Evolutionary conservation across 2,888 invertebrate genomes (phyloP).

Genomic region (Ennomos erosarius): DNA sequence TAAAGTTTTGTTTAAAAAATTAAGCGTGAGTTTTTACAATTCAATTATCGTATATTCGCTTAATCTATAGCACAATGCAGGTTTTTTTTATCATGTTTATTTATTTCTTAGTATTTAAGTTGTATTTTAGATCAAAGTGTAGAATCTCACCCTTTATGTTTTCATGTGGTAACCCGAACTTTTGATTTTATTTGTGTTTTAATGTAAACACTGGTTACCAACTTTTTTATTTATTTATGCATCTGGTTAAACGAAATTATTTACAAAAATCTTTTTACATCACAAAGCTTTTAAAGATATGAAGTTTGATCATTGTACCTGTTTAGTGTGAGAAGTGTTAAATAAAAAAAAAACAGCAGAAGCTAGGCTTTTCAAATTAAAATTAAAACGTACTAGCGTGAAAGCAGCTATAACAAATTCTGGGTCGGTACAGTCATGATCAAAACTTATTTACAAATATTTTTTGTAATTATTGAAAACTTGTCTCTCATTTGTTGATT

Average conservation of each 20-base stretch:
- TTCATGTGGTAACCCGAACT: conserved; percentile 12
- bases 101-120: conserved; percentile 53
- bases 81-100: conserved; percentile 51
- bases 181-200: conserved; percentile 3
- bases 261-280: no score
- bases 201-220: no score
- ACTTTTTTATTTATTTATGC: neutral
- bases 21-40: conserved; percentile 2
- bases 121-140: conserved; percentile 56
- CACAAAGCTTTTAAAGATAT: no score
- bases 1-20: neutral
- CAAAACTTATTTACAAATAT: conserved; percentile 7
- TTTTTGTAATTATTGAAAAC: neutral
- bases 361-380: no score
- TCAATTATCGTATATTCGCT: conserved; percentile 19
- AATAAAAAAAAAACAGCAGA: no score
- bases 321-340: no score
- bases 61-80: conserved; percentile 63
- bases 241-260: no score
- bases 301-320: neutral
- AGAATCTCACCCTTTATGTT: conserved; percentile 70
- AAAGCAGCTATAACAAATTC: neutral
- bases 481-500: conserved; percentile 14
- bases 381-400: no score
- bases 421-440: conserved; percentile 11